Evolutionary conservation across 2,797 vertebrate species (phyloP).

Genomic region (Paguma larvata): DNA sequence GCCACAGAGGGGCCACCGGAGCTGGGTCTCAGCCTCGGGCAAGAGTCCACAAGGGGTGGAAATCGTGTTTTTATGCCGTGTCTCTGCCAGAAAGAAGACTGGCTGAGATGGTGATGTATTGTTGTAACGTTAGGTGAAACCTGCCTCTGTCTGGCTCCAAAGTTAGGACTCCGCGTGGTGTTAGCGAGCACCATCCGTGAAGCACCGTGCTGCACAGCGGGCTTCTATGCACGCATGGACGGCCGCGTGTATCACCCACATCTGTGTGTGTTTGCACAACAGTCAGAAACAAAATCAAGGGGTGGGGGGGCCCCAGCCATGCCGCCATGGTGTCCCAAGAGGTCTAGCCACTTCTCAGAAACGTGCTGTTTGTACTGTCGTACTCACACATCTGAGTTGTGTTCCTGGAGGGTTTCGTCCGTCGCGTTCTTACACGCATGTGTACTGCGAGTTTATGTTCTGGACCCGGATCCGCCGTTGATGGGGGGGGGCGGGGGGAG

Average conservation of each 20-base stretch:
- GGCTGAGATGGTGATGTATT: neutral
- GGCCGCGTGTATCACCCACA: accelerated
- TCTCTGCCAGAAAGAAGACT: neutral
- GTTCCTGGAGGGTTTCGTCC: neutral
- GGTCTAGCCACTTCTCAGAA: neutral
- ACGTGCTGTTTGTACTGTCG: neutral
- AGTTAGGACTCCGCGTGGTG: accelerated
- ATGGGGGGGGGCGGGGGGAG: accelerated
- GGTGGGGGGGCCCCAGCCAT: accelerated
- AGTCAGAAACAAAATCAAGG: neutral
- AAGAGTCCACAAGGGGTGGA: neutral
- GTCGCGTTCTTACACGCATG: neutral
- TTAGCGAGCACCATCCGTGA: accelerated
- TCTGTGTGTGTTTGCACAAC: neutral
- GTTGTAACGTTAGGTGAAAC: neutral
- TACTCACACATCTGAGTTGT: neutral
- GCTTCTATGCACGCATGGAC: too few relatives aligned
- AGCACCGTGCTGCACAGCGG: accelerated
- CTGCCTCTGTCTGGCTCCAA: neutral
- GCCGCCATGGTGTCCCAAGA: neutral
- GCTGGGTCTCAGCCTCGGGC: neutral
- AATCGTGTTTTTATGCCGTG: neutral
- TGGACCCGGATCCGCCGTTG: neutral
- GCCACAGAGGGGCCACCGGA: neutral
- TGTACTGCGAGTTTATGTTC: neutral